Evolutionary conservation across 2,797 vertebrate genomes (phyloP).

Genomic region (Bryconaethiops microstoma): DNA sequence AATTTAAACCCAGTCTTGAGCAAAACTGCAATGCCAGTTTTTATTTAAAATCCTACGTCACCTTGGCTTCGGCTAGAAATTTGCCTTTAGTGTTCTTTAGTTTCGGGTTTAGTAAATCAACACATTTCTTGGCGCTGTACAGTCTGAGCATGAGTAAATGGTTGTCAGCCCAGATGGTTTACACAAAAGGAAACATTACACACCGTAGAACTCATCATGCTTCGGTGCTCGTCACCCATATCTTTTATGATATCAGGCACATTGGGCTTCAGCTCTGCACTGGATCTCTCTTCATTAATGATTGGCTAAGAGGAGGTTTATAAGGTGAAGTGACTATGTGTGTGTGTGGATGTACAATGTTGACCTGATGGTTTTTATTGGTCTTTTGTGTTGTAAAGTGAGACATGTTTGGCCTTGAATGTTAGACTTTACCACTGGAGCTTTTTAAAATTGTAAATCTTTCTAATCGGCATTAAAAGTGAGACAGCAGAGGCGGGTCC

Average conservation of each 20-base stretch:
- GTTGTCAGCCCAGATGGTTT: background rate
- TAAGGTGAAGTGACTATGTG: slow-evolving; percentile 7
- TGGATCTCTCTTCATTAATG: slow-evolving; percentile 29
- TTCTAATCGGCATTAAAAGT: background rate
- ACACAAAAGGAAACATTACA: background rate
- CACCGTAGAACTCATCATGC: background rate
- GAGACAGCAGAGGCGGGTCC: too few species aligned
- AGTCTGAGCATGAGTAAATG: background rate
- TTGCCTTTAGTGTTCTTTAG: background rate
- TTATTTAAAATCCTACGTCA: background rate
- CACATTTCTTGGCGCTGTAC: background rate
- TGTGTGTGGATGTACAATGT: background rate
- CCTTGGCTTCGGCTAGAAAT: background rate
- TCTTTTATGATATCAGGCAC: slow-evolving; percentile 9
- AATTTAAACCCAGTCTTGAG: background rate
- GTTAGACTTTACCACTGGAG: slow-evolving; percentile 1
- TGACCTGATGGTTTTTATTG: slow-evolving; percentile 15
- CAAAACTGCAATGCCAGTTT: background rate
- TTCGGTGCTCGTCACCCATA: slow-evolving; percentile 11
- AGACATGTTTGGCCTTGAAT: slow-evolving; percentile 6
- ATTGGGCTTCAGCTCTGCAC: too few species aligned
- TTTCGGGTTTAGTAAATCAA: background rate
- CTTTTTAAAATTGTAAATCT: background rate
- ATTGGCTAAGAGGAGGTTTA: slow-evolving; percentile 18
- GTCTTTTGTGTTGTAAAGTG: slow-evolving; percentile 21